Base-by-base conservation (phyloP, 2,113 vertebrate genomes). In the Synchiropus splendidus region DNA sequence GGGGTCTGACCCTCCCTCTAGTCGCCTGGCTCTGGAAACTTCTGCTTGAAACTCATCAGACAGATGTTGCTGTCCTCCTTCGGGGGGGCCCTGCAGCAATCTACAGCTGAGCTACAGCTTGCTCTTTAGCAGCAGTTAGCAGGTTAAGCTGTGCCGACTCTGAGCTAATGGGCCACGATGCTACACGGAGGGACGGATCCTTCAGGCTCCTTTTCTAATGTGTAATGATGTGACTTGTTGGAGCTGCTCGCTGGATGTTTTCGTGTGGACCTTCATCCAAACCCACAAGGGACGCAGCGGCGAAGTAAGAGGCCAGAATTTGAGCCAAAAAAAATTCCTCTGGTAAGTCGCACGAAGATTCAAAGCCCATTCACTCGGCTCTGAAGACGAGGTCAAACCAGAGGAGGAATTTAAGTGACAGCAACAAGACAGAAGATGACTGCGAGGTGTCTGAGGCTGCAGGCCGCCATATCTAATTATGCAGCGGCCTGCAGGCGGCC, bases 341-440 rank as follows among this genome's bases (percentile, higher is more conserved):
- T 35, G 27, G 18, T 42, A 30, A 14, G 15, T 42, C 51, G 74
- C 39, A 71, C n/a, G n/a, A n/a, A n/a, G n/a, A n/a, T n/a, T n/a
- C n/a, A n/a, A n/a, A n/a, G n/a, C n/a, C n/a, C n/a, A n/a, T n/a
- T n/a, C n/a, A n/a, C n/a, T n/a, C n/a, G n/a, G n/a, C n/a, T n/a
- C n/a, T n/a, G n/a, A n/a, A 64, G 61, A 75, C 42, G 42, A 59
- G 21, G 61, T 84, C 74, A 84, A 80, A 73, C 59, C 48, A 40
- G 10, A 30, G 46, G 16, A 38, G 33, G 79, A 78, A 84, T 83
- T 58, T 75, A 74, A 82, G 64, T 83, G 83, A 85, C 82, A 85
- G 75, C 77, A 65, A 72, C 78, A 84, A 84, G 82, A 83, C 81
- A 82, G 76, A 80, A 61, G 68, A 74, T 73, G 74, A 81, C 84